A percentile compares a stretch with the other conserved stretches of the same genome.
phyloP scores from a whole-genome alignment of 1,140 invertebrate species.

The Hormaphis cornu region DNA sequence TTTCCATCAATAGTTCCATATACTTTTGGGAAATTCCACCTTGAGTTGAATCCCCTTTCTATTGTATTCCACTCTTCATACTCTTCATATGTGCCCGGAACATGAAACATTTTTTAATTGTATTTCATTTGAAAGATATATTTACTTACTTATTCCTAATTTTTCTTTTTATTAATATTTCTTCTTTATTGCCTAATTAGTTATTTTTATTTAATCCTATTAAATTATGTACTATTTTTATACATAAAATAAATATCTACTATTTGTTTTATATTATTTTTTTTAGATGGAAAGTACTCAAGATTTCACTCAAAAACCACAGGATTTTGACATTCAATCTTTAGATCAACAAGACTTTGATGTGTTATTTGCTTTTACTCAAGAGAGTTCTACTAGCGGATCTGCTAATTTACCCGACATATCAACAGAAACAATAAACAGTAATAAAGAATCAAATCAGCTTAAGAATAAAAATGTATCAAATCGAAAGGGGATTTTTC shows the following conservation, averaged over 20 bases:
- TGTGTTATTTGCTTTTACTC: no score
- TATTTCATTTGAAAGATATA: no score
- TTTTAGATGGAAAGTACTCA: no score
- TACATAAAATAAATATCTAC: no score
- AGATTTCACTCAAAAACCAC: no score
- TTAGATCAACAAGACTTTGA: no score
- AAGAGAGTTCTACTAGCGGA: neutral
- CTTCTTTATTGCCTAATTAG: neutral
- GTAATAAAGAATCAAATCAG: neutral
- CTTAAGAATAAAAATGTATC: neutral
- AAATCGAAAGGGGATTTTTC: neutral
- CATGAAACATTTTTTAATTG: neutral
- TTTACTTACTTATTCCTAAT: no score
- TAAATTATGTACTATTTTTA: no score
- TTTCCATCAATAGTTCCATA: slow-evolving; percentile 15
- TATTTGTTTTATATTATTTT: no score
- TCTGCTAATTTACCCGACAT: neutral
- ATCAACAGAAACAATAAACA: neutral
- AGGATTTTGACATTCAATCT: no score
- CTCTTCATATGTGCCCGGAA: slow-evolving; percentile 4
- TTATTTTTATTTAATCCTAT: no score
- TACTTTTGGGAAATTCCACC: neutral
- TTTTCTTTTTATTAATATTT: no score
- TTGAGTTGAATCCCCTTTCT: neutral
- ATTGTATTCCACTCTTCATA: slow-evolving; percentile 37